Base-by-base conservation (phyloP, 2,797 vertebrate genomes). In the Mionectes olivaceus region DNA sequence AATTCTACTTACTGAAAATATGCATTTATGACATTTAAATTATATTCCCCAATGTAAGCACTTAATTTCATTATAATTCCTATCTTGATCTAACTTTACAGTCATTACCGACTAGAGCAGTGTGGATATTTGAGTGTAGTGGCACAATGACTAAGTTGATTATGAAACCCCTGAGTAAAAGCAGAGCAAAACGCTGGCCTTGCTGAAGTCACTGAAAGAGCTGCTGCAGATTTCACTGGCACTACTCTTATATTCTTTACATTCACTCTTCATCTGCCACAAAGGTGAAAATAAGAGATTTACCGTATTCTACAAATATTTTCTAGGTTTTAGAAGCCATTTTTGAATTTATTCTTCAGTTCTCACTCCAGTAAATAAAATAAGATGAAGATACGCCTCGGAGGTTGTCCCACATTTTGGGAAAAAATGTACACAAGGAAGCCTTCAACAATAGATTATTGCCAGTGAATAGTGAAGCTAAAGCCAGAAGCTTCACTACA, bases 21-120 rank as follows among this genome's bases (percentile, higher is more conserved):
- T 73, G 86, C 87, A 96, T 96, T 90, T 92, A 85, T 94, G 94
- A 96, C 95, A 96, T 97, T 96, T 94, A 87, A 95, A 92, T 95
- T 89, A 84, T 84, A 93, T 83, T 94, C 78, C 37, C 70, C 73
- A 60, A 86, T 10, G 74, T 75, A 92, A 96, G 81, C 91, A 92
- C 83, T 93, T 94, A 80, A 86, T 96, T 90, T 94, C 86, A 96
- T 96, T 94, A 16, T 88, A 93, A 91, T 70, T 91, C 79, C 91
- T 95, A 96, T 93, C 95, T 90, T 90, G 94, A 93, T 89, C 95
- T 91, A 94, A 85, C 90, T 93, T 89, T 17, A 77, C 19, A 46
- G 71, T 44, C 80, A 93, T 89, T 94, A 91, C 28, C 32, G 83
- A 77, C 96, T 19, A 95, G 86, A 94, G 69, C 61, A 78, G 13